Base-by-base conservation (phyloP, 2,888 invertebrate genomes). In the Platerodrilus igneus region DNA sequence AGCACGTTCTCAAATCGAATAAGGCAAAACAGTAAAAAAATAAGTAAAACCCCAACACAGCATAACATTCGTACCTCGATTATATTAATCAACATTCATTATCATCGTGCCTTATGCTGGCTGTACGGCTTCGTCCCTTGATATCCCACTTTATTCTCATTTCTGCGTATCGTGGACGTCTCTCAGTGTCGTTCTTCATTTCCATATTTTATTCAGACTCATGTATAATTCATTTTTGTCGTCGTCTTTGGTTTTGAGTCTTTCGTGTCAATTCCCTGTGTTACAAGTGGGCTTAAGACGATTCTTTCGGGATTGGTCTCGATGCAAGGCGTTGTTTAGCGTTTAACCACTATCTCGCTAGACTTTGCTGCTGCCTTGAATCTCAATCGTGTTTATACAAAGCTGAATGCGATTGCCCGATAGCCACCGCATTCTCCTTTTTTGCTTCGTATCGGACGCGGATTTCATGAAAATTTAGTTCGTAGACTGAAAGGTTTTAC, bases 221-320 rank as follows among this genome's bases (percentile, higher is more conserved):
- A 64, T 65, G 63, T 64, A 61, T 64, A 63, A 65, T 65, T 63
- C 63, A 65, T 62, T 59, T 57, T 56, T 52, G 57, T 51, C 57
- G 53, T 46, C 51, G 56, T 48, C 58, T 56, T 52, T 54, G 53
- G 56, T 58, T 53, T 50, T 40, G 48, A 45, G 51, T 49, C 48
- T 48, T 50, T 55, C 53, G 55, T 56, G 37, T 47, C 50, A 53
- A 51, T 57, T 52, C 47, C 37, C 37, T 39, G 46, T 47, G 44
- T 51, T 53, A 49, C 51, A 48, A 50, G 47, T 45, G 44, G 42
- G 46, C 54, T 47, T 47, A 48, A 41, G 41, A 49, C 45, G 50
- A 50, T 48, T 51, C 53, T 48, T 49, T 45, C 35, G 51, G 51
- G 51, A 53, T 51, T 51, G 52, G 50, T 40, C 37, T 38, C 53